Evolutionary conservation across 2,797 vertebrate species (phyloP), one percentile per base, ranked within the genome.

Genomic region (Muscicapa comitata): DNA sequence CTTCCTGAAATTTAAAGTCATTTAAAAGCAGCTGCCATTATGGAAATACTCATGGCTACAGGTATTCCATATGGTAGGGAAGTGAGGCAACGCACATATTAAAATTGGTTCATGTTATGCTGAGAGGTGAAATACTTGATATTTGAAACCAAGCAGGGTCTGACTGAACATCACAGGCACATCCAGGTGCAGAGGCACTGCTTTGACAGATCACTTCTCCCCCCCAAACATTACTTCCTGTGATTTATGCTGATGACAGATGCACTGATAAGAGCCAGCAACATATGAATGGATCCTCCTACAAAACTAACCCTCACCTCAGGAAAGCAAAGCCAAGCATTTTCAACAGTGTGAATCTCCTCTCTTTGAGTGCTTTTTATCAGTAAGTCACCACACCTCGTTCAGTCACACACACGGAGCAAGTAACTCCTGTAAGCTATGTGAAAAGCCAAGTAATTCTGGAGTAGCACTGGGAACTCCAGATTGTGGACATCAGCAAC

Each of bases 351-450:
- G 2, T 35, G 17, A 87, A 89, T 54, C 19, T 37, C 28, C 40
- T 23, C 17, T 75, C 54, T 29, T 10, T 4, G 4, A 3, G 25
- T 24, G 25, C 25, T 59, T 71, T 90, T 45, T n/a, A 43, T 23
- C 75, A 51, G 8, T 4, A 65, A 35, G 24, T 28, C 17, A 5
- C 29, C 51, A 38, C 51, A 51, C 2, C 7, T 10, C 26, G 17
- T 20, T 38, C 75, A 43, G 55, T 3, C 24, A 71, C 40, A 42
- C 2, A 50, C 4, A 25, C 0, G 0, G 10, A 62, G 19, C 13
- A 72, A 48, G 11, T 29, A 87, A 65, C n/a, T 80, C 38, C 37
- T 51, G 16, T 1, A 45, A 72, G 3, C 4, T 33, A 25, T 25
- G 6, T 38, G 42, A 80, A 35, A 83, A 90, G 65, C 35, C 31